Percentiles rank a stretch among this genome's conserved stretches.
phyloP scores from a whole-genome alignment of 1,140 invertebrate genomes.

The Leptinotarsa undecemlineata region DNA sequence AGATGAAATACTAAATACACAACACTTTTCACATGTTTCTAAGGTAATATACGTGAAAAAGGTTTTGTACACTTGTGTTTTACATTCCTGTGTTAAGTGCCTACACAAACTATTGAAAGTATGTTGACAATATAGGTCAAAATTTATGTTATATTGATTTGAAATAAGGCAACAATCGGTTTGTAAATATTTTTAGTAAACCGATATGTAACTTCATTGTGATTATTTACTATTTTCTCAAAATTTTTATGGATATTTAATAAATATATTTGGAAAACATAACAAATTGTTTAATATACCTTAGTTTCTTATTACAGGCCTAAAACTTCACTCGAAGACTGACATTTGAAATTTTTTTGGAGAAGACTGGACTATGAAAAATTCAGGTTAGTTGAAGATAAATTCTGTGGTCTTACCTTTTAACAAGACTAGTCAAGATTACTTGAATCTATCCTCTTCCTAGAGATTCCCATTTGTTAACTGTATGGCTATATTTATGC shows the following conservation, averaged over 20 bases:
- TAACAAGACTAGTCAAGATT: slow-evolving; percentile 36
- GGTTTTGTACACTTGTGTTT: slow-evolving; percentile 31
- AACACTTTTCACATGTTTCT: slow-evolving; percentile 29
- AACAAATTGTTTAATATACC: slow-evolving; percentile 47
- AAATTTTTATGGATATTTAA: slow-evolving; percentile 41
- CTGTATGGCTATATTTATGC: too few species aligned
- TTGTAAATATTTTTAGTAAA: slow-evolving; percentile 33
- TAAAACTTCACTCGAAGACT: slow-evolving; percentile 54
- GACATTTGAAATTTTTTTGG: slow-evolving; percentile 57
- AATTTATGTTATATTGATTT: slow-evolving; percentile 21
- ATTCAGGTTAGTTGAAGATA: slow-evolving; percentile 55
- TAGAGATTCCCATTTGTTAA: slow-evolving; percentile 2
- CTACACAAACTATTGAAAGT: slow-evolving; percentile 34
- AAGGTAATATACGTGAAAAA: slow-evolving; percentile 21
- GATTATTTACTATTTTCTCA: slow-evolving; percentile 41
- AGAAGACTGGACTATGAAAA: slow-evolving; percentile 54
- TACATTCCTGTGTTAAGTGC: slow-evolving; percentile 33
- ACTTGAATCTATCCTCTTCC: neutral
- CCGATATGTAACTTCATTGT: slow-evolving; percentile 35
- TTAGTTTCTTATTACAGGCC: slow-evolving; percentile 54
- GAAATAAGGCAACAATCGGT: slow-evolving; percentile 36
- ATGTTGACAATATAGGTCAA: slow-evolving; percentile 34
- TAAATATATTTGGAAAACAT: slow-evolving; percentile 39
- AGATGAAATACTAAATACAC: neutral
- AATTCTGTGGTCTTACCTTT: slow-evolving; percentile 55